Percentiles rank a stretch among this genome's conserved stretches.
These are phyloP conservation scores for Onychostoma macrolepis DNA, from an alignment of 2,113 vertebrate genomes.

Conservation along the genomic window DNA sequence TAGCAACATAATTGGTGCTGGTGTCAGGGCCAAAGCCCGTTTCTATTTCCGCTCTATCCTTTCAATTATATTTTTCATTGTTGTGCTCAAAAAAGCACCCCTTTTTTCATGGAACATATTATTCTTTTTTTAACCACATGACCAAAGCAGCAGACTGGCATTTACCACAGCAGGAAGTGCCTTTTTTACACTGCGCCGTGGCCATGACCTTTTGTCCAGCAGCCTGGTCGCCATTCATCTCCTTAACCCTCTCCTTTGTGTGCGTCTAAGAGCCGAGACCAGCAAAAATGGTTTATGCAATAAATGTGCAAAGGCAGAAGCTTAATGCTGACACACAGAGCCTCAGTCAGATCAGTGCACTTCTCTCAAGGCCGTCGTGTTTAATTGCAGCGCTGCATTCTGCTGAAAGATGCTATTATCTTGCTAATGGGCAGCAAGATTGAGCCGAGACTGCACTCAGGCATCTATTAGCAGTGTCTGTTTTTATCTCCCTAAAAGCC, in stretches of 20 bases:
- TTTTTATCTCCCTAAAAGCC: conserved; percentile 40
- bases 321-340: conserved; percentile 18
- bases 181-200: neutral
- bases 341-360: neutral
- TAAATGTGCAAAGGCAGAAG: neutral
- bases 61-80: neutral
- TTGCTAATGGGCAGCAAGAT: conserved; percentile 59
- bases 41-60: neutral
- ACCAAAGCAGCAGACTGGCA: neutral
- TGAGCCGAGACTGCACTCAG: conserved; percentile 41
- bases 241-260: conserved; percentile 19
- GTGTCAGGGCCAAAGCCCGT: neutral
- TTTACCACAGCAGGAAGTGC: conserved; percentile 14
- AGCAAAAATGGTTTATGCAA: neutral
- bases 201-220: conserved; percentile 22
- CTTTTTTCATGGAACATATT: neutral
- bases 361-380: conserved; percentile 35
- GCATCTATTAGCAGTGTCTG: conserved; percentile 29
- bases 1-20: neutral
- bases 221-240: conserved; percentile 8
- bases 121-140: conserved; percentile 10
- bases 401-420: conserved; percentile 56
- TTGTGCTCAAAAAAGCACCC: conserved; percentile 14
- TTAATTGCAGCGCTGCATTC: conserved; percentile 53
- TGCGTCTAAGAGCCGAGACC: neutral